Base-by-base conservation (phyloP, 92 coral and sea anemone genomes). In the Porites lobata region DNA sequence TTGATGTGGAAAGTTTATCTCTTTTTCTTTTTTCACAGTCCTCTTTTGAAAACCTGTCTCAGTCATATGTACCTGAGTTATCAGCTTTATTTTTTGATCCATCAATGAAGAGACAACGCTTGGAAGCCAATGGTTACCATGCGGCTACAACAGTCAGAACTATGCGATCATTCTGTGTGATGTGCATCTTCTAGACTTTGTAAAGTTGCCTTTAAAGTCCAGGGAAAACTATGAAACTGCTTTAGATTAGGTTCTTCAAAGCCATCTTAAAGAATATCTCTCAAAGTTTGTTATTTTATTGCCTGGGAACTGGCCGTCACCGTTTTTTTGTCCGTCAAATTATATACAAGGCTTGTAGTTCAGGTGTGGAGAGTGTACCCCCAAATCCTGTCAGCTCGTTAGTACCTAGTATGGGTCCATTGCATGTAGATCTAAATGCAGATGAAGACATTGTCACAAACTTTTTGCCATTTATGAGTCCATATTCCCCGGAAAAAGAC, bases 251-350 rank as follows among this genome's bases (percentile, higher is more conserved):
- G 91, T 90, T 17, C 18, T 77, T 15, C 81, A 86, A 77, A 59
- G 90, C 24, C 65, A 56, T 54, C 85, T 81, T 7, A 90, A 76
- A 64, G 88, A 86, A 12, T 90, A 90, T 43, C 84, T 82, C 21
- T 65, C 78, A 24, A 74, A 75, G 81, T 90, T 79, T 86, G 84
- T 90, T 72, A 88, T 90, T 51, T n/a, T 81, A 5, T 26, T 90
- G 51, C 93, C 93, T 53, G 93, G 87, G 67, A 91, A 86, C 84
- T 90, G 75, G 78, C 93, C 93, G 57, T 75, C 90, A 21, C 93
- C 81, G 53, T 90, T 90, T 75, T 67, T 72, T 56, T 84, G 26
- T 87, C 1, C 74, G 90, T 26, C 80, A 90, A 63, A 65, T 90
- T 20, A 69, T 90, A 72, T 86, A 72, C 19, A 72, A 75, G 22